Evolutionary conservation across 2,797 vertebrate species (phyloP).

Genomic region (Gila robusta): DNA sequence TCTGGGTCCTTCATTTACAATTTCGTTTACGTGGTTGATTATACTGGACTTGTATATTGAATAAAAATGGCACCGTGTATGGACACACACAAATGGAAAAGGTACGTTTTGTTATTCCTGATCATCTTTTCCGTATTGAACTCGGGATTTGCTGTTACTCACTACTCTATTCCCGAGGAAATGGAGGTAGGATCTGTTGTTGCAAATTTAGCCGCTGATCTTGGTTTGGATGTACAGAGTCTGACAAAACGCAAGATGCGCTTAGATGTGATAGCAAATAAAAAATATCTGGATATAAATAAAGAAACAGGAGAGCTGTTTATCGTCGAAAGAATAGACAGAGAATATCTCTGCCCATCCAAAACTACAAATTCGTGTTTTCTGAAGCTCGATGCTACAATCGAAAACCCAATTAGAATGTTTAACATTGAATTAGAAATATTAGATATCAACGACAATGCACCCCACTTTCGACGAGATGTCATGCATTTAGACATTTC

Average conservation of each 20-base stretch:
- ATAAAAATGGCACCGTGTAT: slow-evolving; percentile 14
- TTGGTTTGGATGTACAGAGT: slow-evolving; percentile 65
- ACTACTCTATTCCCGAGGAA: slow-evolving; percentile 73
- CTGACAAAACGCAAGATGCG: slow-evolving; percentile 66
- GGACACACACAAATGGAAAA: slow-evolving; percentile 54
- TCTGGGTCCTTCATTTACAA: slow-evolving; percentile 26
- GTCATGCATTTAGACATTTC: slow-evolving; percentile 59
- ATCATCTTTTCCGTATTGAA: neutral
- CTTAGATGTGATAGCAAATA: slow-evolving; percentile 65
- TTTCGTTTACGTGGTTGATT: slow-evolving; percentile 4
- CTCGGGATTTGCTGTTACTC: slow-evolving; percentile 50
- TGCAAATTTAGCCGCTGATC: slow-evolving; percentile 70
- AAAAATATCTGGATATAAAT: slow-evolving; percentile 68
- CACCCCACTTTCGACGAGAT: slow-evolving; percentile 56
- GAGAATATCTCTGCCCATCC: slow-evolving; percentile 62
- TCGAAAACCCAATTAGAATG: slow-evolving; percentile 67
- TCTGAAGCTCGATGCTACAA: slow-evolving; percentile 64
- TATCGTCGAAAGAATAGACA: slow-evolving; percentile 70
- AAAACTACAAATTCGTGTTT: slow-evolving; percentile 60
- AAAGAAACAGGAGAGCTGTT: slow-evolving; percentile 68
- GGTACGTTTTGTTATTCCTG: slow-evolving; percentile 63
- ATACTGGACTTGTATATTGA: neutral
- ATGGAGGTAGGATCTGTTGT: slow-evolving; percentile 71
- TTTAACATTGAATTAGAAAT: slow-evolving; percentile 59
- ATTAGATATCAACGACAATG: slow-evolving; percentile 63